Conservation (phyloP, 2,888 invertebrate species). For the Psylliodes chrysocephalus region DNA sequence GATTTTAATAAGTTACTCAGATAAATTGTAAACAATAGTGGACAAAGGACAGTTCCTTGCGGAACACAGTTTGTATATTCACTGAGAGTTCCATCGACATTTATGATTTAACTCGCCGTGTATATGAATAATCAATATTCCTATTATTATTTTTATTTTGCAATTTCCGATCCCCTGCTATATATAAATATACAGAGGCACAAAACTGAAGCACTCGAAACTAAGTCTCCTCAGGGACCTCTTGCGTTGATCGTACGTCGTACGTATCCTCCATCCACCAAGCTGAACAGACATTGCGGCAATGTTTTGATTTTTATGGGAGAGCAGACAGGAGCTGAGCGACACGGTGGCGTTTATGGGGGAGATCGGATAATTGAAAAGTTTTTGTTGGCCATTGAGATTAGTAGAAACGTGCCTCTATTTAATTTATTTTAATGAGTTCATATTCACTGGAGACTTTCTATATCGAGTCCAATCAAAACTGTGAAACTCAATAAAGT, state of each 20-base stretch:
- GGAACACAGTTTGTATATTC: too few species aligned
- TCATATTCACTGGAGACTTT: slow-evolving; percentile 48
- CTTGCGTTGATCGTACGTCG: slow-evolving; percentile 30
- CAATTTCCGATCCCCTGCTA: background rate
- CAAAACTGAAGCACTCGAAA: slow-evolving; percentile 25
- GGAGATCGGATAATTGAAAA: slow-evolving; percentile 58
- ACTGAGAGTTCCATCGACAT: too few species aligned
- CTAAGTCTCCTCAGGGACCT: slow-evolving; percentile 32
- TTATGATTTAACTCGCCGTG: background rate
- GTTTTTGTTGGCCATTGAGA: slow-evolving; percentile 60
- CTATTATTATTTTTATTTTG: background rate
- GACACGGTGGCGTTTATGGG: slow-evolving; percentile 46
- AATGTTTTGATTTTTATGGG: slow-evolving; percentile 64
- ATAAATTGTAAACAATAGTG: too few species aligned
- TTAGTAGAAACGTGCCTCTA: slow-evolving; percentile 59
- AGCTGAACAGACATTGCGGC: slow-evolving; percentile 49
- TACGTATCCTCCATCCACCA: too few species aligned
- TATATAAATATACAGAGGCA: slow-evolving; percentile 13
- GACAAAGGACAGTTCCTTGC: too few species aligned
- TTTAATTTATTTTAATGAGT: slow-evolving; percentile 60
- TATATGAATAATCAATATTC: background rate
- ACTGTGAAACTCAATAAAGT: slow-evolving; percentile 3
- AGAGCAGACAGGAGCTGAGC: slow-evolving; percentile 57
- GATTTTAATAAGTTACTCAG: too few species aligned
- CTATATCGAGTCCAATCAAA: slow-evolving; percentile 28